Conservation (phyloP, 2,888 invertebrate species). For the Epiblema foenella region DNA sequence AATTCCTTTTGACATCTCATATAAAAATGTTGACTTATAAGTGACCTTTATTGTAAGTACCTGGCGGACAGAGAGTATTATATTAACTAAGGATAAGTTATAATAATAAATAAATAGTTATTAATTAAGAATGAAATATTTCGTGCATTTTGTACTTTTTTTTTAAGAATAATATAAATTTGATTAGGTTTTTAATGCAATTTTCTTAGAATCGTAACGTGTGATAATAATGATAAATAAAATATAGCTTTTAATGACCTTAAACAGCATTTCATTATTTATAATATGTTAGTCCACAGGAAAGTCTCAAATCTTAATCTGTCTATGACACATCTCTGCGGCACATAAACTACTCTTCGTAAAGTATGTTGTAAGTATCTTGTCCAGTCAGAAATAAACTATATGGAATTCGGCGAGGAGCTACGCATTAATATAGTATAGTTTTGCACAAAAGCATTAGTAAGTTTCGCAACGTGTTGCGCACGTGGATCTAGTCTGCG, state of each 20-base stretch:
- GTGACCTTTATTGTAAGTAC: conserved; percentile 44
- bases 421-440: background rate
- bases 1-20: conserved; percentile 42
- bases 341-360: no score
- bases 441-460: background rate
- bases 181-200: conserved; percentile 26
- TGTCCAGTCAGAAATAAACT: conserved; percentile 12
- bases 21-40: conserved; percentile 34
- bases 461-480: background rate
- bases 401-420: background rate
- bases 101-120: no score
- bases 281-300: no score
- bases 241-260: conserved; percentile 28
- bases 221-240: conserved; percentile 42
- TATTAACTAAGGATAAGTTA: conserved; percentile 17
- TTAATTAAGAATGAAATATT: conserved; percentile 37
- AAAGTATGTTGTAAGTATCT: background rate
- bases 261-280: background rate
- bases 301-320: no score
- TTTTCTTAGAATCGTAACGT: conserved; percentile 36
- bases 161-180: conserved; percentile 6
- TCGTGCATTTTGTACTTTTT: conserved; percentile 35
- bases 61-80: conserved; percentile 38
- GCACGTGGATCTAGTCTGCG: background rate
- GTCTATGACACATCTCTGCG: no score